Conservation (phyloP, 92 coral and sea anemone species). For the Ricordea florida region DNA sequence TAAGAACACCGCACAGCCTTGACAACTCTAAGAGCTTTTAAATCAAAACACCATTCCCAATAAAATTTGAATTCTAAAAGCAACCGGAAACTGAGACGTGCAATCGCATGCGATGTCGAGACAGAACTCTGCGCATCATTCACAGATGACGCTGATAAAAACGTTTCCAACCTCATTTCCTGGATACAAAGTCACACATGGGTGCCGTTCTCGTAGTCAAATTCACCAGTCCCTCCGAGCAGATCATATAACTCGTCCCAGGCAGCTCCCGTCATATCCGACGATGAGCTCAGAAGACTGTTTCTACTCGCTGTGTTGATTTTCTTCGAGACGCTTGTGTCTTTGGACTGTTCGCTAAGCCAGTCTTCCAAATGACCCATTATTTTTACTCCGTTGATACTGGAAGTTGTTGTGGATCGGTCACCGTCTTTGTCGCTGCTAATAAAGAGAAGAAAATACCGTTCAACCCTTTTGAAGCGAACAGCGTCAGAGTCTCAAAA, state of each 20-base stretch:
- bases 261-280: constrained; percentile 78
- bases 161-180: too few species aligned
- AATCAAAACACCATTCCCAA: too few species aligned
- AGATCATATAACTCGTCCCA: constrained; percentile 77
- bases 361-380: constrained; percentile 89
- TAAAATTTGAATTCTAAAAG: too few species aligned
- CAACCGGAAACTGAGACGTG: too few species aligned
- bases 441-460: not conserved
- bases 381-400: constrained; percentile 69
- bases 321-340: constrained; percentile 47
- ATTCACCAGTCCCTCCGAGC: constrained; percentile 54
- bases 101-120: too few species aligned
- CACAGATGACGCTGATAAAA: too few species aligned
- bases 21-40: too few species aligned
- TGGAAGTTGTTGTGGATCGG: constrained; percentile 54
- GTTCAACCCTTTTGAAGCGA: not conserved
- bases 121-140: too few species aligned
- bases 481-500: not conserved
- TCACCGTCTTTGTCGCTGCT: constrained; percentile 73
- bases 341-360: constrained; percentile 83
- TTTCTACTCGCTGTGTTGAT: constrained; percentile 65
- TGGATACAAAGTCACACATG: constrained; percentile 53
- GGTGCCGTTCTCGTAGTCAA: constrained; percentile 83
- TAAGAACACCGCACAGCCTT: too few species aligned
- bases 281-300: constrained; percentile 77